Evolutionary conservation across 2,888 invertebrate species (phyloP).

Genomic region (Magallana nippona): DNA sequence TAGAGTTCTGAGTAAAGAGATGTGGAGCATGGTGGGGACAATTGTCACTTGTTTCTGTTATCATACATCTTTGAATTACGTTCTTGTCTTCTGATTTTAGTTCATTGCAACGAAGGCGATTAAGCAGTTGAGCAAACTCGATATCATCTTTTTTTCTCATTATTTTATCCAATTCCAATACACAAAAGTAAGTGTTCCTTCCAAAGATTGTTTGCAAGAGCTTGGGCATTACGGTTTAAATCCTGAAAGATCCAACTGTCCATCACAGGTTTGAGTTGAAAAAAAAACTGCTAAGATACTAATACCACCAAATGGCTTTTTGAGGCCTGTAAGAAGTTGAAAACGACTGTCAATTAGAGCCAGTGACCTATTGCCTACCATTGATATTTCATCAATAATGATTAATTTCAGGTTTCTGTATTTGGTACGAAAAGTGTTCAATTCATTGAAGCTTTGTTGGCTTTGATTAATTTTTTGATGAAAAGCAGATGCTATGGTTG

Average conservation of each 20-base stretch:
- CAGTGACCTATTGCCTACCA: conserved; percentile 55
- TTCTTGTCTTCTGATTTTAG: no score
- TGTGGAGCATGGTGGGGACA: no score
- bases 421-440: no score
- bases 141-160: conserved; percentile 52
- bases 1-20: no score
- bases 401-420: no score
- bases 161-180: conserved; percentile 54
- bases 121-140: conserved; percentile 53
- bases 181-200: no score
- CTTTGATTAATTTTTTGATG: no score
- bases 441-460: no score
- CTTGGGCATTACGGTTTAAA: conserved; percentile 44
- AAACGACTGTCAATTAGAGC: conserved; percentile 54
- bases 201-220: conserved; percentile 48
- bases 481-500: no score
- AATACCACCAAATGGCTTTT: conserved; percentile 54
- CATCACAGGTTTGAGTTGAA: conserved; percentile 54
- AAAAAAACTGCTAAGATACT: conserved; percentile 58
- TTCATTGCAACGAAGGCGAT: conserved; percentile 49
- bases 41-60: no score
- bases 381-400: no score
- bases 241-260: conserved; percentile 57
- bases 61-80: no score
- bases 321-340: conserved; percentile 51